phyloP scores from a whole-genome alignment of 1,140 invertebrate species.

The Aphelenchoides fujianensis region DNA sequence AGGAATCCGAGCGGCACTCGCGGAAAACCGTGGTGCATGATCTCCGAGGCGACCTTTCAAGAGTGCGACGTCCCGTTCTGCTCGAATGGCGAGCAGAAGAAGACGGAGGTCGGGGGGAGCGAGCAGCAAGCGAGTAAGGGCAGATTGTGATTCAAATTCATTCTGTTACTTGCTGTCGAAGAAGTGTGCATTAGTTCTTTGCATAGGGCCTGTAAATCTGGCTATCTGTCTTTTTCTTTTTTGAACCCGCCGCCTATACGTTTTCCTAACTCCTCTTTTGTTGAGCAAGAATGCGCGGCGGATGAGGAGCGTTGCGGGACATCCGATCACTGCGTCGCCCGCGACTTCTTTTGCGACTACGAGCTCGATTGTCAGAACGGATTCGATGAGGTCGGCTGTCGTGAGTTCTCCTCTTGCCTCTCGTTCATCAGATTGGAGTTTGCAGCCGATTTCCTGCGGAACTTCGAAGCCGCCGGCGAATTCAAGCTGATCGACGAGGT shows the following conservation, averaged over 20 bases:
- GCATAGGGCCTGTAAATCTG: too few relatives aligned
- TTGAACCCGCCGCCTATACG: too few relatives aligned
- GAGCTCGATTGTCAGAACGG: constrained; percentile 33
- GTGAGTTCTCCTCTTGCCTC: too few relatives aligned
- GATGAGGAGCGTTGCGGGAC: constrained; percentile 27
- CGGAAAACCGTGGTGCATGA: constrained; percentile 32
- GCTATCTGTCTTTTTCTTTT: too few relatives aligned
- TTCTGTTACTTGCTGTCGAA: too few relatives aligned
- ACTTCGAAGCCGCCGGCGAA: constrained; percentile 24
- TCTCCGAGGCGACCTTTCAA: constrained; percentile 29
- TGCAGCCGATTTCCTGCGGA: constrained; percentile 29
- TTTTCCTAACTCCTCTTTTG: too few relatives aligned
- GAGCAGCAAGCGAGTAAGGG: not conserved
- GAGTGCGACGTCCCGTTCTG: constrained; percentile 28
- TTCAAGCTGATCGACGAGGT: constrained; percentile 30
- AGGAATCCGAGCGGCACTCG: constrained; percentile 17
- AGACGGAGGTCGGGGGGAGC: not conserved
- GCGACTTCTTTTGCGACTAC: constrained; percentile 31
- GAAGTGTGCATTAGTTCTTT: too few relatives aligned
- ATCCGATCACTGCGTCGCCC: constrained; percentile 26
- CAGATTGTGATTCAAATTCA: not conserved
- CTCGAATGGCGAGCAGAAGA: not conserved
- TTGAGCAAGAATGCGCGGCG: constrained; percentile 23
- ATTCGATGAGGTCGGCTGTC: constrained; percentile 27
- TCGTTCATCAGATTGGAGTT: not conserved